Conservation (phyloP, 1,140 invertebrate genomes). For the Caenorhabditis elegans region DNA sequence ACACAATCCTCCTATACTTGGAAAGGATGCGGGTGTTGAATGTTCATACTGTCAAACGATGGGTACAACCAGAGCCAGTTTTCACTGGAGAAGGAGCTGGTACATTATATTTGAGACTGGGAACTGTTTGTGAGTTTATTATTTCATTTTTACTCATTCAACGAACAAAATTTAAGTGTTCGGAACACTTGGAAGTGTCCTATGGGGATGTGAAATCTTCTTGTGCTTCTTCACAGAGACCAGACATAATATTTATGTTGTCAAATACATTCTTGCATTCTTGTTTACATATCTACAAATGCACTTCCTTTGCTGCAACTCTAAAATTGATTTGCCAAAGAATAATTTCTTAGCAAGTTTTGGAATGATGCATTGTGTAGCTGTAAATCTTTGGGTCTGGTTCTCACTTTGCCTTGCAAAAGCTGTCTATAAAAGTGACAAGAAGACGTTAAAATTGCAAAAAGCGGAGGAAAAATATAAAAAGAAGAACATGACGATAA, state of each 20-base stretch:
- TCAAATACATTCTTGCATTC: conserved; percentile 57
- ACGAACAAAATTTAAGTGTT: conserved; percentile 54
- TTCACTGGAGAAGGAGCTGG: conserved; percentile 58
- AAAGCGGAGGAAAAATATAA: not conserved
- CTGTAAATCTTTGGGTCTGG: conserved; percentile 65
- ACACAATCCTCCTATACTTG: conserved; percentile 35
- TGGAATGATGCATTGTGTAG: conserved; percentile 64
- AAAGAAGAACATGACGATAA: not conserved
- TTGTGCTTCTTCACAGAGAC: conserved; percentile 54
- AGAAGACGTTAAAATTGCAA: conserved; percentile 18
- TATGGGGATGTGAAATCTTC: conserved; percentile 65
- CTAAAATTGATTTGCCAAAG: conserved; percentile 53
- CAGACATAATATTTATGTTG: not conserved
- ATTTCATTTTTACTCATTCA: no score
- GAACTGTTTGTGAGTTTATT: conserved; percentile 52
- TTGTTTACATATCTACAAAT: conserved; percentile 66
- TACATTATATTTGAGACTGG: conserved; percentile 60
- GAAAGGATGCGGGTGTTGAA: not conserved
- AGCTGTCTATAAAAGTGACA: conserved; percentile 1
- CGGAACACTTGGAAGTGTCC: conserved; percentile 62
- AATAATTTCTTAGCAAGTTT: conserved; percentile 53
- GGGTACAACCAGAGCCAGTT: conserved; percentile 37
- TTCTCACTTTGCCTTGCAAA: conserved; percentile 63
- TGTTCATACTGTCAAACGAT: conserved; percentile 37
- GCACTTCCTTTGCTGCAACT: conserved; percentile 67